These are phyloP conservation scores for Scomber colias DNA, from an alignment of 2,113 vertebrate species.

Conservation along the genomic window DNA sequence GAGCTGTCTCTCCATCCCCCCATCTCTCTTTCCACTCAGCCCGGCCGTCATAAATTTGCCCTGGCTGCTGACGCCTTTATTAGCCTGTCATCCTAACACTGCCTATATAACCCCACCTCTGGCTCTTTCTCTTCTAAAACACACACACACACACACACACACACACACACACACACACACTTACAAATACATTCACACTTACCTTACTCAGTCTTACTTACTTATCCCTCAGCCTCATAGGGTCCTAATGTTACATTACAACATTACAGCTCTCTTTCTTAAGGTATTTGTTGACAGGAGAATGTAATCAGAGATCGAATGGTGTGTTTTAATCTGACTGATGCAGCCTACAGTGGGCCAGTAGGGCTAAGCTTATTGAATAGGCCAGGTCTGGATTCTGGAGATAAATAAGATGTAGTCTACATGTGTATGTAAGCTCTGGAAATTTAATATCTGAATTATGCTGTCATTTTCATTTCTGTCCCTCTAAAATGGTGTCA, in stretches of 20 bases:
- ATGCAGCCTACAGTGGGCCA: constrained; percentile 5
- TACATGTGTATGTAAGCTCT: not conserved
- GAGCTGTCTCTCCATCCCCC: constrained; percentile 63
- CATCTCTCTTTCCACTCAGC: constrained; percentile 53
- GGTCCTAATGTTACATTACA: constrained; percentile 38
- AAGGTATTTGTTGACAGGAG: constrained; percentile 37
- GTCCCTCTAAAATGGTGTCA: constrained; percentile 18
- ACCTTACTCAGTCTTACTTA: constrained; percentile 21
- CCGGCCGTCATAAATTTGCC: constrained; percentile 70
- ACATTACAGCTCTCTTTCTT: constrained; percentile 43
- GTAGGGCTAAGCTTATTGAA: constrained; percentile 9
- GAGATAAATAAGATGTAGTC: constrained; percentile 62
- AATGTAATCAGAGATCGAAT: constrained; percentile 42
- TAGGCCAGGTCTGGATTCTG: constrained; percentile 54
- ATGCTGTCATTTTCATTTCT: constrained; percentile 51
- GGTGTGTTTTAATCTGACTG: constrained; percentile 49
- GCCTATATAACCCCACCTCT: constrained; percentile 58
- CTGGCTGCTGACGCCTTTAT: constrained; percentile 63
- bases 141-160: constrained; percentile 1
- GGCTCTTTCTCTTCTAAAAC: not conserved
- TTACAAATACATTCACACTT: constrained; percentile 35
- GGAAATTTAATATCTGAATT: constrained; percentile 12
- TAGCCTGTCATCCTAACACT: constrained; percentile 60
- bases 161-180: constrained; percentile 33
- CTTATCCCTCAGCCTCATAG: constrained; percentile 35